Evolutionary conservation across 2,797 vertebrate species (phyloP).

Genomic region (Triplophysa bombifrons): DNA sequence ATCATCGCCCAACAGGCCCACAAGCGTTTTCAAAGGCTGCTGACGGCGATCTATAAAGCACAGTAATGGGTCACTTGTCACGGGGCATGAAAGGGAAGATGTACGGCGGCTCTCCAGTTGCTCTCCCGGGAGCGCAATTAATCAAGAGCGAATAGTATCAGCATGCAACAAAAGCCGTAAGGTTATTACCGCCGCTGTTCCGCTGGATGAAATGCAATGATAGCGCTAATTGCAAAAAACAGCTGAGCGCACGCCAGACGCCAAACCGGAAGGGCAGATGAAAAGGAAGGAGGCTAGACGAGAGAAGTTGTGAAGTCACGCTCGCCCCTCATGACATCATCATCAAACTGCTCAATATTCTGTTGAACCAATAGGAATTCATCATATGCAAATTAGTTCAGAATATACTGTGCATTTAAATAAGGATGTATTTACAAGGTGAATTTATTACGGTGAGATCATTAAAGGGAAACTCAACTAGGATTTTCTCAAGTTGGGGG

Average conservation of each 20-base stretch:
- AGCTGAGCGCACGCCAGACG: slow-evolving; percentile 70
- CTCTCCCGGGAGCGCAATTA: slow-evolving; percentile 78
- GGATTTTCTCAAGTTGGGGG: neutral
- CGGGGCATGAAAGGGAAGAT: slow-evolving; percentile 75
- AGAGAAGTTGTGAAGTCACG: slow-evolving; percentile 41
- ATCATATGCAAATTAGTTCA: too few relatives aligned
- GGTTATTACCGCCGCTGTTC: slow-evolving; percentile 76
- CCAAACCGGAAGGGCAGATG: slow-evolving; percentile 66
- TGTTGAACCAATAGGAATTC: neutral
- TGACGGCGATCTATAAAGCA: slow-evolving; percentile 82
- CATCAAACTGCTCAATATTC: neutral
- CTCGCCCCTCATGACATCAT: slow-evolving; percentile 41
- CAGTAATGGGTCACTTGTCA: slow-evolving; percentile 80
- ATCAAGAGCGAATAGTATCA: slow-evolving; percentile 79
- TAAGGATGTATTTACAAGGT: neutral
- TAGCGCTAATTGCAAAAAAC: slow-evolving; percentile 76
- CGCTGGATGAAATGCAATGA: slow-evolving; percentile 76
- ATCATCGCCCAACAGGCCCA: slow-evolving; percentile 73
- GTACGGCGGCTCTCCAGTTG: slow-evolving; percentile 71
- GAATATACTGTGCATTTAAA: neutral
- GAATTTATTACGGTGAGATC: neutral
- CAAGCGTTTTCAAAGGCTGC: slow-evolving; percentile 77
- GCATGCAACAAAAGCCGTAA: slow-evolving; percentile 69
- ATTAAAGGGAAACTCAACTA: neutral
- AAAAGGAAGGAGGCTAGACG: slow-evolving; percentile 46